phyloP scores from a whole-genome alignment of 37 sponge, comb jelly and placozoan species.

The Theonella swinhoei region DNA sequence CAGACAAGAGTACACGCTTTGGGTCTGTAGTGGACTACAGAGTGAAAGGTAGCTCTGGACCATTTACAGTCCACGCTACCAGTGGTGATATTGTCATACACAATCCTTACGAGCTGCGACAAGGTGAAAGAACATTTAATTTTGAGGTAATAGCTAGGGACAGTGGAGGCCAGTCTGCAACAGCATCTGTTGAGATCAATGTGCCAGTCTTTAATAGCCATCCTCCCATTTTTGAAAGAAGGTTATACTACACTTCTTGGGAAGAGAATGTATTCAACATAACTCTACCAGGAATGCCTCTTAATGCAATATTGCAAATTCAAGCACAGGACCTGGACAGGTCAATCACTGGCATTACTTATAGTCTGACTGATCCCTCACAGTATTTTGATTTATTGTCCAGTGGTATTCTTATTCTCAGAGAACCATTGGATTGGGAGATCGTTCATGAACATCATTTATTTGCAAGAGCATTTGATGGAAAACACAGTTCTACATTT shows the following conservation, averaged over 20 bases:
- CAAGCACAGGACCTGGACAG: constrained; percentile 50
- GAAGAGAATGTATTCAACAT: constrained; percentile 54
- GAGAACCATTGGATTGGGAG: constrained; percentile 51
- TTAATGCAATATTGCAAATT: constrained; percentile 36
- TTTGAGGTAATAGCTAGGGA: constrained; percentile 65
- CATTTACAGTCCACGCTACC: constrained; percentile 24
- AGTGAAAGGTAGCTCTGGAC: constrained; percentile 35
- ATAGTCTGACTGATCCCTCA: constrained; percentile 19
- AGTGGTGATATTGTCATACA: constrained; percentile 29
- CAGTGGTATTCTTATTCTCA: constrained; percentile 38
- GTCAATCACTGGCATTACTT: constrained; percentile 9
- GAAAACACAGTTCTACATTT: constrained; percentile 38
- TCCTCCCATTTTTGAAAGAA: constrained; percentile 45
- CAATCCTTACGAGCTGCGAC: constrained; percentile 26
- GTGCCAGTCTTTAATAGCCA: constrained; percentile 52
- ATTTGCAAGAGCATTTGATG: constrained; percentile 45
- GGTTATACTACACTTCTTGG: constrained; percentile 29
- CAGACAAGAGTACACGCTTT: constrained; percentile 18
- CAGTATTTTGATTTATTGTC: constrained; percentile 21
- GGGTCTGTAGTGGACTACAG: constrained; percentile 28
- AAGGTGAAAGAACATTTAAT: constrained; percentile 1
- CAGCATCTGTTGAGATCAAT: constrained; percentile 32
- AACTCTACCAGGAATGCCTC: constrained; percentile 26
- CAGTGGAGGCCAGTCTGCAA: constrained; percentile 38
- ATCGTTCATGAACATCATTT: constrained; percentile 22